Evolutionary conservation across 2,888 invertebrate genomes (phyloP), one percentile per base, ranked within the genome.

Genomic region (Tiliacea citrago): DNA sequence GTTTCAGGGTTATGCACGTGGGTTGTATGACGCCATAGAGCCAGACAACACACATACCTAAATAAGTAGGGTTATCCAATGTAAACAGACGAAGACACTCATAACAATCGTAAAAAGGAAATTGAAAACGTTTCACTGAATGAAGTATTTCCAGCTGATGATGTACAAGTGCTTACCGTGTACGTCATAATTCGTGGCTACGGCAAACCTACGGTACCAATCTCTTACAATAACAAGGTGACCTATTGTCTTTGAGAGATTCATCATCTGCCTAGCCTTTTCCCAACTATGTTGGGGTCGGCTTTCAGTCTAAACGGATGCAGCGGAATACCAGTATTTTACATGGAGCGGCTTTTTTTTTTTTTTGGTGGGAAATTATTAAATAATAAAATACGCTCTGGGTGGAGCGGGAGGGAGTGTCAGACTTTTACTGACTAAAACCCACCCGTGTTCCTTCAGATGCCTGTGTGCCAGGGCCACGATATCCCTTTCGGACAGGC

Each of bases 1-100:
- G 92, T 92, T 92, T 92, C 89, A 89, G 89, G 88, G 89, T 88
- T 87, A 90, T 88, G 87, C 92, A 92, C 93, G 93, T 94, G 93
- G 93, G 93, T 70, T 49, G 92, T 60, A 87, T 90, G 90, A 91
- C 91, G 92, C 85, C 88, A 89, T 73, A 79, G 81, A 71, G 73
- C 82, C 89, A 91, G 90, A 91, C 90, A 89, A 91, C 89, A 88
- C 88, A 89, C 84, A 89, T 88, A 89, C 90, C 89, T 88, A 91
- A 91, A 90, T 90, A 88, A 90, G 91, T 88, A 86, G 88, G 86
- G 88, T 85, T 85, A 86, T 86, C 79, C 67, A 84, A 89, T 87
- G 88, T 90, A 89, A 90, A 88, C 86, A 88, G 66, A 68, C 77
- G 51, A 82, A n/a, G 75, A 82, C 77, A 79, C 68, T 78, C 77